Base-by-base conservation (phyloP, 1,140 invertebrate species). In the Meloidogyne floridensis region DNA sequence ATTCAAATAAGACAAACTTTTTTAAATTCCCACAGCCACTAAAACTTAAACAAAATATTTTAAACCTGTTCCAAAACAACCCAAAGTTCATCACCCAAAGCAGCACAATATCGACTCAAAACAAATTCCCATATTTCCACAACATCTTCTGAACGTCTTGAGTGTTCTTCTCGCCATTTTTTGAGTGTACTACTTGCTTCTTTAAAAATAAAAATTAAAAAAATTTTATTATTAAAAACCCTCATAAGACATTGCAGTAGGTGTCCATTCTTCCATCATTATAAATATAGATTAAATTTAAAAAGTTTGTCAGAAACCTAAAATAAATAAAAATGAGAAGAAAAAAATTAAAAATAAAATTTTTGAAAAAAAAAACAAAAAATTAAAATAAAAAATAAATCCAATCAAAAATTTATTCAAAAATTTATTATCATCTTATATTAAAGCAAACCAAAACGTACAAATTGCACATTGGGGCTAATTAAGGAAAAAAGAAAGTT, bases 71-170 rank as follows among this genome's bases (percentile, higher is more conserved):
- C 96, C 86, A 95, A 91, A 65, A 97, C 93, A 76, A 95, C 90
- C 92, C 95, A 95, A 88, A 94, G 95, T 92, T 98, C 97, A 93
- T 95, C 96, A 79, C 95, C 96, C 72, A 98, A 92, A 90, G 94
- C 94, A 82, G 94, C 91, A 42, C 94, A 90, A 90, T 94, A 93
- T 72, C 92, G 91, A 87, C 93, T 92, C n/a, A 97, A 90, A 65
- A 93, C 91, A 6, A 92, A 92, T 83, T 95, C 93, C 95, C 95
- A 98, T 76, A 98, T 90, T 83, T 94, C 93, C 0, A 98, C 92
- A 1, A 97, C 93, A 88, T 97, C 95, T 88, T 94, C 93, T 89
- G 96, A 97, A 88, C 93, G 93, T 69, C 97, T 92, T 73, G 94
- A 93, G 88, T 96, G 96, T 85, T 95, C 94, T 91, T 98, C 97